Base-by-base conservation (phyloP, 2,888 invertebrate genomes). In the Lottia gigantea region DNA sequence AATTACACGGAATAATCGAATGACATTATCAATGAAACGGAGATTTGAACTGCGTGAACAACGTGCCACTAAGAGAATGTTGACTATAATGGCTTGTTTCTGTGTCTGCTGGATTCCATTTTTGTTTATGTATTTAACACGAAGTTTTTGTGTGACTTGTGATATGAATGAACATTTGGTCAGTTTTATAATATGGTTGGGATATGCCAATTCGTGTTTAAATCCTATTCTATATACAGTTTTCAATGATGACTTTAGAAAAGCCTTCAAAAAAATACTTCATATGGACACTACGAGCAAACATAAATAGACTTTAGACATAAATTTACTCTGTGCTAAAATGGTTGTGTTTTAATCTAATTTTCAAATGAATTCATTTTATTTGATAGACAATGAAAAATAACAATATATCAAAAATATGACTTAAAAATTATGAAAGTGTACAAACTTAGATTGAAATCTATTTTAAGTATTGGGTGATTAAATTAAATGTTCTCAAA, bases 71-170 rank as follows among this genome's bases (percentile, higher is more conserved):
- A 87, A 88, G 71, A 80, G 88, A 8, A 88, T 89, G 88, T 85
- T 87, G 19, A 83, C 88, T 66, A 87, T 89, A 66, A 88, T 89
- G 78, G 86, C 86, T 1, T 85, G 84, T 71, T 89, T 89, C 76
- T 84, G 86, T 55, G 80, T 87, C 23, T 89, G 88, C 76, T 89
- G 88, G 88, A 82, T 89, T 71, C 88, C 88, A 19, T 89, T 89
- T 78, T 83, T 88, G n/a, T 82, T 86, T 66, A 85, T 88, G 83
- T 89, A 89, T 74, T 78, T 87, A 12, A 82, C 86, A 25, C 76
- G 86, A 47, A 84, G 86, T 62, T 82, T 86, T 66, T 86, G 86
- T 73, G 74, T 76, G n/a, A 68, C 76, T 16, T 82, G 82, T 67
- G 66, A 74, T 49, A 75, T 88, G 19, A 83, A 87, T 46, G 78